phyloP scores from a whole-genome alignment of 1,140 invertebrate genomes.

The Drosophila equinoxialis region DNA sequence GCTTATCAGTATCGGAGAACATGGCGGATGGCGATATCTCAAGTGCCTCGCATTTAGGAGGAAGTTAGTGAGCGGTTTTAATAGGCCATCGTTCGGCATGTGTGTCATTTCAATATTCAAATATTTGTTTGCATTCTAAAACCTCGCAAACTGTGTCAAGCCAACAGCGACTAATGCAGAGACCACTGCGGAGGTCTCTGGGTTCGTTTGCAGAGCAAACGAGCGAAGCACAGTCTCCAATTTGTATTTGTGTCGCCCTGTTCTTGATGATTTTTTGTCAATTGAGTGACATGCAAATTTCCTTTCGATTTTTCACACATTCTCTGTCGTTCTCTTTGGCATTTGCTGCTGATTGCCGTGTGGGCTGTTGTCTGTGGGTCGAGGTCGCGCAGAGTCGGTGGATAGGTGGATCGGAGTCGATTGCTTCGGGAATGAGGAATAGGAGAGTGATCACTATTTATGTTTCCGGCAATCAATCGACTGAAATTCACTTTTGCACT shows the following conservation, averaged over 20 bases:
- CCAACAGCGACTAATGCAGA: conserved; percentile 50
- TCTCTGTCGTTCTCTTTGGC: conserved; percentile 33
- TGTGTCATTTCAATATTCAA: conserved; percentile 70
- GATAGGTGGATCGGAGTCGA: conserved; percentile 27
- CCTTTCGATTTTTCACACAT: conserved; percentile 78
- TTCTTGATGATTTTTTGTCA: conserved; percentile 23
- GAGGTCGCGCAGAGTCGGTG: conserved; percentile 35
- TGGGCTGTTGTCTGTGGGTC: conserved; percentile 35
- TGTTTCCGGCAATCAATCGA: conserved; percentile 75
- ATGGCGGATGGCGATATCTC: conserved; percentile 43
- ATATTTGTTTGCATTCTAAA: conserved; percentile 65
- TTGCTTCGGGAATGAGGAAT: conserved; percentile 22
- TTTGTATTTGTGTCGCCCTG: conserved; percentile 46
- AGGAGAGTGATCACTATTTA: conserved; percentile 57
- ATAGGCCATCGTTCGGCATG: conserved; percentile 50
- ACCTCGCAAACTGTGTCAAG: conserved; percentile 58
- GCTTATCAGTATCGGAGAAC: conserved; percentile 41
- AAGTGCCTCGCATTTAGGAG: conserved; percentile 50
- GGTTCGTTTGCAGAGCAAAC: conserved; percentile 55
- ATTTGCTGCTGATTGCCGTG: conserved; percentile 51
- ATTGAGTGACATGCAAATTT: conserved; percentile 78
- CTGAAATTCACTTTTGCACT: conserved; percentile 45
- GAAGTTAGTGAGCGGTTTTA: conserved; percentile 50
- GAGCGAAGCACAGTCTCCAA: conserved; percentile 39
- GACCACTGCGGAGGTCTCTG: conserved; percentile 22